phyloP scores from a whole-genome alignment of 2,888 invertebrate species.

The Drosophila leonis region DNA sequence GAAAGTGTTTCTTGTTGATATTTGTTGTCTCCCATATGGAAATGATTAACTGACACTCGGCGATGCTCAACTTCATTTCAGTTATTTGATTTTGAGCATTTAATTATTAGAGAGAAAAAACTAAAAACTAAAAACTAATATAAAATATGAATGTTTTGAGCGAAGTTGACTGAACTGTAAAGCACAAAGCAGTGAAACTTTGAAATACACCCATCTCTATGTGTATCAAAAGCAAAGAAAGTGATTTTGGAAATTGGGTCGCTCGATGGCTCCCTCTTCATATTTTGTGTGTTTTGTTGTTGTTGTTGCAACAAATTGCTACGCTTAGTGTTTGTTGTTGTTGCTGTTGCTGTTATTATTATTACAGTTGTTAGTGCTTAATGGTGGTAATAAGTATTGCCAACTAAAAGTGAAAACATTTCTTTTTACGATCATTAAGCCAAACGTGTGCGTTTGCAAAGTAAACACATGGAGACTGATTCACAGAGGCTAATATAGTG shows the following conservation, averaged over 20 bases:
- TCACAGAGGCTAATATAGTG: background rate
- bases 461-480: background rate
- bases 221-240: conserved; percentile 63
- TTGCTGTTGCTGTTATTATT: conserved; percentile 3
- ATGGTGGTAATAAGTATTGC: conserved; percentile 51
- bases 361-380: conserved; percentile 24
- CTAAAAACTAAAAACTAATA: conserved; percentile 5
- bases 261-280: conserved; percentile 21
- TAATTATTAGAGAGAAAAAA: conserved; percentile 56
- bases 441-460: conserved; percentile 8
- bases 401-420: conserved; percentile 71
- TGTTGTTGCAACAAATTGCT: conserved; percentile 60
- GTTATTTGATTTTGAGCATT: conserved; percentile 71
- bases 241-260: conserved; percentile 75
- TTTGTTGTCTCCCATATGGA: conserved; percentile 30
- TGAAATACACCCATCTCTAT: conserved; percentile 1
- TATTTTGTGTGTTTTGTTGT: conserved; percentile 16
- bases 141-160: background rate
- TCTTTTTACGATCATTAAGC: conserved; percentile 40
- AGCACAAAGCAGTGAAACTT: conserved; percentile 52
- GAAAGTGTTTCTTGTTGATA: conserved; percentile 65
- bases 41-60: conserved; percentile 48
- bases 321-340: conserved; percentile 14
- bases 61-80: conserved; percentile 50
- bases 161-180: conserved; percentile 67